Base-by-base conservation (phyloP, 1,140 invertebrate species). In the Bombus waltoni region DNA sequence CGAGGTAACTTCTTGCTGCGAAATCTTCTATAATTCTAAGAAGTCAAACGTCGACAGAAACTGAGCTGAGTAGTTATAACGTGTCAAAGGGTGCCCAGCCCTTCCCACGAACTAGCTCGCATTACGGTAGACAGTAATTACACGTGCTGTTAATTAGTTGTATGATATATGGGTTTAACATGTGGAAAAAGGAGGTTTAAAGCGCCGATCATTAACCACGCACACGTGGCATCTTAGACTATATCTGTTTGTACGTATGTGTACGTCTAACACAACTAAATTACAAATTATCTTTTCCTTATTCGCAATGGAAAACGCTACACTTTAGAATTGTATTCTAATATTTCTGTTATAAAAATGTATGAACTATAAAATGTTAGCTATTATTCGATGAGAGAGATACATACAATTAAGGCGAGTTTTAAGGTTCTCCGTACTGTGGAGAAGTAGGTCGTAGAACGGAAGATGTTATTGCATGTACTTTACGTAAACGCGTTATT, bases 121-220 rank as follows among this genome's bases (percentile, higher is more conserved):
- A 88, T 91, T 91, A 91, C 89, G 88, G 88, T 91, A 88, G 88
- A 85, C 89, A 83, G 88, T 92, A 93, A 93, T 93, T 93, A 92
- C 85, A 59, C 65, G 81, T 87, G 85, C 87, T 88, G 91, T 92
- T 93, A 93, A 93, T 93, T 93, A 92, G 89, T 81, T 76, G 83
- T 88, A 83, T 91, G 92, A 93, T 92, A 88, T 92, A 92, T 88
- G 90, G 79, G 86, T 91, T 88, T 80, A 78, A 78, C 74, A 68
- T 68, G 53, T 42, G 70, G 47, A 44, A 65, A 62, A 65, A 38
- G 72, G 44, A 38, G 70, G 79, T 28, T 83, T 38, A 76, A 18
- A 32, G 70, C 75, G 59, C 68, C 77, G 81, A 85, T 86, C 87
- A 82, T 89, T 88, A 89, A 83, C 70, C 59, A 77, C 82, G 76